Evolutionary conservation across 2,797 vertebrate genomes (phyloP).

Genomic region (Mionectes olivaceus): DNA sequence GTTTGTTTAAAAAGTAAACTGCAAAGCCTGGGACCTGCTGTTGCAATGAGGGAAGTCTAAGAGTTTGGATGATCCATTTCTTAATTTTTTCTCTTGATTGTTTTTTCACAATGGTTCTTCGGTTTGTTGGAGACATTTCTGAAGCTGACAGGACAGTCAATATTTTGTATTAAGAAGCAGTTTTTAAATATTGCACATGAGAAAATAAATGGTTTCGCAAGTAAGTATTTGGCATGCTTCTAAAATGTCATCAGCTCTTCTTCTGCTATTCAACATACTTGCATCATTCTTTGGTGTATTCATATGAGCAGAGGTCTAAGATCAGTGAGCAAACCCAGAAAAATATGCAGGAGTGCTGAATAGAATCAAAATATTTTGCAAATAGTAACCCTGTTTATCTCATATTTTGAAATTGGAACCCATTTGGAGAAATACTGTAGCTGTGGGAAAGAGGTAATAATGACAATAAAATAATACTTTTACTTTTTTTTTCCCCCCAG

Average conservation of each 20-base stretch:
- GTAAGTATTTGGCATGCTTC: neutral
- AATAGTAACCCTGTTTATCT: neutral
- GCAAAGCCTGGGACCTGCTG: neutral
- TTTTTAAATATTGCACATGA: neutral
- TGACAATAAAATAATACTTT: neutral
- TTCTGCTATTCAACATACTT: neutral
- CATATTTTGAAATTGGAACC: neutral
- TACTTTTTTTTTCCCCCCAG: neutral
- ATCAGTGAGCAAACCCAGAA: neutral
- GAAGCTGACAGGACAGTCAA: constrained; percentile 1
- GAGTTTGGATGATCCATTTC: constrained; percentile 21
- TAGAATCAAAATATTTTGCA: neutral
- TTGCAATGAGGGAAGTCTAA: neutral
- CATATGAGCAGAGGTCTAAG: neutral
- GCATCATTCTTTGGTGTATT: neutral
- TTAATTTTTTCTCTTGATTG: neutral
- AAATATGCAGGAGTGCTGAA: neutral
- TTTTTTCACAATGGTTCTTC: constrained; percentile 23
- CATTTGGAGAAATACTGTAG: neutral
- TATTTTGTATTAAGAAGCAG: neutral
- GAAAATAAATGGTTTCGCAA: neutral
- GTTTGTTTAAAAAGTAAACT: neutral
- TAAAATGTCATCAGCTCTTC: neutral
- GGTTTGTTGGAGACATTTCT: neutral
- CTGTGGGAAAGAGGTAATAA: neutral